These are phyloP conservation scores for Papilio helenus DNA, from an alignment of 1,140 invertebrate species.

Conservation along the genomic window DNA sequence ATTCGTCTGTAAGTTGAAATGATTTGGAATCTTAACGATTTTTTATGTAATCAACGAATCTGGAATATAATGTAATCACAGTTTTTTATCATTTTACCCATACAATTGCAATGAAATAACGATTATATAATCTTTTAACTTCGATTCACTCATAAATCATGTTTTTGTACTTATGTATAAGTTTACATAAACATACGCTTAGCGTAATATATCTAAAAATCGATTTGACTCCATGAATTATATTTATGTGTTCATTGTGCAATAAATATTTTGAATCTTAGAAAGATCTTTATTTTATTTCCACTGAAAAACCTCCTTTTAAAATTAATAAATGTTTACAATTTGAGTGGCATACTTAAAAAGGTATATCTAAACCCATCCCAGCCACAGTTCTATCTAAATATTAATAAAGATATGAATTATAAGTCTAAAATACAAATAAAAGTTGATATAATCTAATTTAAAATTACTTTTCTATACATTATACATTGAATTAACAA, in stretches of 20 bases:
- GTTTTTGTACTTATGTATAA: slow-evolving; percentile 34
- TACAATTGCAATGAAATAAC: neutral
- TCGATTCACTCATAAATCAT: neutral
- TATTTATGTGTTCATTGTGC: slow-evolving; percentile 51
- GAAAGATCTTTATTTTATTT: slow-evolving; percentile 40
- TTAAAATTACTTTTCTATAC: too few relatives aligned
- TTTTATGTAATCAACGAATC: slow-evolving; percentile 5
- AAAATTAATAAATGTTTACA: neutral
- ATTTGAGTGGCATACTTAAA: neutral
- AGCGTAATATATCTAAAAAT: slow-evolving; percentile 45
- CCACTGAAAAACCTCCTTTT: neutral
- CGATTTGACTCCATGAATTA: slow-evolving; percentile 35
- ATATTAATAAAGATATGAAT: too few relatives aligned
- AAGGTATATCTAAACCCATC: too few relatives aligned
- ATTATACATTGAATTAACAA: too few relatives aligned
- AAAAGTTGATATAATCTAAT: too few relatives aligned
- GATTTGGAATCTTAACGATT: neutral
- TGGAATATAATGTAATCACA: neutral
- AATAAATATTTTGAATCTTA: slow-evolving; percentile 57
- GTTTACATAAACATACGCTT: slow-evolving; percentile 41
- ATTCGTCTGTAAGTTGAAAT: neutral
- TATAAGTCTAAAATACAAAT: too few relatives aligned
- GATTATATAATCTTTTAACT: neutral
- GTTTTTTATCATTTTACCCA: neutral
- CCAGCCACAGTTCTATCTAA: too few relatives aligned